These are phyloP conservation scores for Calliopsis andreniformis DNA, from an alignment of 1,140 invertebrate species.

Conservation along the genomic window DNA sequence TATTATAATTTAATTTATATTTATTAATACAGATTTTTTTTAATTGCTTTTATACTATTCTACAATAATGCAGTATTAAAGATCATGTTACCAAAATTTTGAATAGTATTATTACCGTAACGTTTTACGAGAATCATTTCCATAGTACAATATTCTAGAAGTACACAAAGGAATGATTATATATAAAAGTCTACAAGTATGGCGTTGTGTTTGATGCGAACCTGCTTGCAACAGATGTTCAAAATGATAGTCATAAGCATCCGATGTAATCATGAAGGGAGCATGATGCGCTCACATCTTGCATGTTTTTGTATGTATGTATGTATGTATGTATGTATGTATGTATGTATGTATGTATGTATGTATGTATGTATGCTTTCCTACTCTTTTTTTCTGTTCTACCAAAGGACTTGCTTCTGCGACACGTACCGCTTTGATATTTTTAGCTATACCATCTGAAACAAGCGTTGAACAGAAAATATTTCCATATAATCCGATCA, in stretches of 20 bases:
- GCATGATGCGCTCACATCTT: not conserved
- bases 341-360: not conserved
- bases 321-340: not conserved
- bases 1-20: not conserved
- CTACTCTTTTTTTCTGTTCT: not conserved
- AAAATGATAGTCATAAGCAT: slow-evolving; percentile 36
- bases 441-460: not conserved
- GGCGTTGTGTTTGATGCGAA: not conserved
- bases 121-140: not conserved
- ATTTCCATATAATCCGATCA: too few species aligned
- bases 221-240: slow-evolving; percentile 20
- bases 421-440: slow-evolving; percentile 1
- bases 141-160: not conserved
- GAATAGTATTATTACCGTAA: not conserved
- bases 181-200: not conserved
- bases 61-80: not conserved
- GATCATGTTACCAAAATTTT: not conserved
- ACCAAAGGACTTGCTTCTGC: not conserved
- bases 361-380: not conserved
- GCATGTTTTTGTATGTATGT: slow-evolving; percentile 7
- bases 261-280: slow-evolving; percentile 25
- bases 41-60: not conserved
- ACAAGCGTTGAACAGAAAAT: not conserved
- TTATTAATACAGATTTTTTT: not conserved
- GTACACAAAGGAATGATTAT: not conserved